Conservation (phyloP, 2,113 vertebrate species). For the Rhea americana region DNA sequence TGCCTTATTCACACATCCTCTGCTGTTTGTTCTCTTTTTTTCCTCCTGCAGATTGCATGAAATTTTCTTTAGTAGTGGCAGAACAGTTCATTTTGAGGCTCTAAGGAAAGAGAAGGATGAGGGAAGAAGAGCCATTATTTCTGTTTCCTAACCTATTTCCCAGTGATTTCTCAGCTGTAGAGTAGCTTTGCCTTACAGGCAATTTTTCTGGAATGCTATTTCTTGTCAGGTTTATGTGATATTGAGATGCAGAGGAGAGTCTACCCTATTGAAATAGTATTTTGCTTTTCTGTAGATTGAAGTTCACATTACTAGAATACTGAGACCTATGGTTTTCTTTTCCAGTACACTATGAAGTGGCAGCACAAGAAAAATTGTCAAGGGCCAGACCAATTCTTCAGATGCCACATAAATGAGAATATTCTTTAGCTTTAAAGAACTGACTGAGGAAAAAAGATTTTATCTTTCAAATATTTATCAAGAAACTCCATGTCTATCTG, state of each 20-base stretch:
- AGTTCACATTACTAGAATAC: not conserved
- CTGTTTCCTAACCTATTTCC: not conserved
- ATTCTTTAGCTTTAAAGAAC: not conserved
- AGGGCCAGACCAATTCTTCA: not conserved
- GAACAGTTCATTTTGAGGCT: not conserved
- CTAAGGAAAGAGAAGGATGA: not conserved
- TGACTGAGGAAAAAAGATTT: not conserved
- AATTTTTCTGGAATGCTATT: not conserved
- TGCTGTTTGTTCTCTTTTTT: not conserved
- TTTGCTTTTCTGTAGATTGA: not conserved
- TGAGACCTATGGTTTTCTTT: not conserved
- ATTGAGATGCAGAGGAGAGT: not conserved
- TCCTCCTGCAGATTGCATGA: not conserved
- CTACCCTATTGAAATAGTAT: not conserved
- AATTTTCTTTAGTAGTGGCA: not conserved
- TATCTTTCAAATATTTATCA: not conserved
- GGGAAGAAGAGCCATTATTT: not conserved
- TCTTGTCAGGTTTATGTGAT: fast-evolving
- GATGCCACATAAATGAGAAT: not conserved
- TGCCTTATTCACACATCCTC: not conserved
- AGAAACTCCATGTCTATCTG: not conserved
- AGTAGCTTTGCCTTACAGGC: fast-evolving
- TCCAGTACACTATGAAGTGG: not conserved
- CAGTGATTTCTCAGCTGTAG: not conserved
- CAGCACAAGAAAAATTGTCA: not conserved